Conservation (phyloP, 2,113 vertebrate genomes). For the Mustelus asterias region DNA sequence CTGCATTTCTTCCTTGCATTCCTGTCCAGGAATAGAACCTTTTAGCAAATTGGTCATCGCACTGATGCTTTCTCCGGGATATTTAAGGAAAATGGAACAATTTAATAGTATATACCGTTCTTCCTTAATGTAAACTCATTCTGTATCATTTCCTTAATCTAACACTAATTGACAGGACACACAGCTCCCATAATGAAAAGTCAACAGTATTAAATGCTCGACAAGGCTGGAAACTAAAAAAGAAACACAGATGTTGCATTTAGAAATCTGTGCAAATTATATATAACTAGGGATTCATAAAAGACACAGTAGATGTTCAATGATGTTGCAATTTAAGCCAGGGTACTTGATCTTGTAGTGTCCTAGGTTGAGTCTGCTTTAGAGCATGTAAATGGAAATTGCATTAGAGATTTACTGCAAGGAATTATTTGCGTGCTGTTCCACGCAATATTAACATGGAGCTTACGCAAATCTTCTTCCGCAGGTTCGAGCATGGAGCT, state of each 20-base stretch:
- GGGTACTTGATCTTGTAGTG: not conserved
- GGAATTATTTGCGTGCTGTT: not conserved
- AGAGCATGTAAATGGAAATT: not conserved
- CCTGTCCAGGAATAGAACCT: not conserved
- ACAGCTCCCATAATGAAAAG: not conserved
- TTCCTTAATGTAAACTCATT: not conserved
- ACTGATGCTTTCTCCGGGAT: not conserved
- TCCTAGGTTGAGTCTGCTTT: not conserved
- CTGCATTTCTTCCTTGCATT: not conserved
- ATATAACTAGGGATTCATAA: constrained; percentile 8
- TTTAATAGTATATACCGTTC: not conserved
- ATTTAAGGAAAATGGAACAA: not conserved
- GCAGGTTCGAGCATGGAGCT: not conserved
- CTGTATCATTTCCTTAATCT: not conserved
- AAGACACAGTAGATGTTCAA: not conserved
- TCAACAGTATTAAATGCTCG: constrained; percentile 19
- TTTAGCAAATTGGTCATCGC: not conserved
- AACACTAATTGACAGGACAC: not conserved
- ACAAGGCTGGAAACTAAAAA: not conserved
- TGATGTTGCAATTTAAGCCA: constrained; percentile 12
- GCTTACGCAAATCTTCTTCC: not conserved
- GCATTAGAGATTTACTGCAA: not conserved
- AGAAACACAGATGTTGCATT: constrained; percentile 21
- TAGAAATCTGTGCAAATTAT: constrained; percentile 18
- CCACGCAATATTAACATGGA: not conserved